phyloP scores from a whole-genome alignment of 2,113 vertebrate genomes.

The Solea senegalensis region DNA sequence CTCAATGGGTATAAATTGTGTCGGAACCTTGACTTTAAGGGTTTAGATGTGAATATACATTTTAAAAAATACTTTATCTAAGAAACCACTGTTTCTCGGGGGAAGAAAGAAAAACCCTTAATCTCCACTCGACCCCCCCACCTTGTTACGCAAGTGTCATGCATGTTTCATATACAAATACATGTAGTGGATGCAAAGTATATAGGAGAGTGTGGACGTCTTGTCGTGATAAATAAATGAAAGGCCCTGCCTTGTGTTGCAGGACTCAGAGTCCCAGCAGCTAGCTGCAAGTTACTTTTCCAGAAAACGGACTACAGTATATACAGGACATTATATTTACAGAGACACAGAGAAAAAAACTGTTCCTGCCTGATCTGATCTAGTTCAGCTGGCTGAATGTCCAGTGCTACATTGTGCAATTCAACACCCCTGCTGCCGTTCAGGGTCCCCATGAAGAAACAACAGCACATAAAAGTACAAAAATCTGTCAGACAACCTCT shows the following conservation, averaged over 20 bases:
- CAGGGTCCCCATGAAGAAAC: slow-evolving; percentile 1
- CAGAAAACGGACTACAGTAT: slow-evolving; percentile 32
- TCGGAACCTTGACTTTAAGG: neutral
- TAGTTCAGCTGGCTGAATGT: slow-evolving; percentile 24
- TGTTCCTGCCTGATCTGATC: slow-evolving; percentile 35
- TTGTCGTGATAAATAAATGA: slow-evolving; percentile 71
- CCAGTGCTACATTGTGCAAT: slow-evolving; percentile 73
- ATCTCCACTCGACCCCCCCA: neutral
- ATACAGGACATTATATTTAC: slow-evolving; percentile 39
- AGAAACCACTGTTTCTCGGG: slow-evolving; percentile 37
- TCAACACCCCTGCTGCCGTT: slow-evolving; percentile 17
- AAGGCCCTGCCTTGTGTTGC: slow-evolving; percentile 59
- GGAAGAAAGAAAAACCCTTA: neutral
- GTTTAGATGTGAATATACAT: neutral
- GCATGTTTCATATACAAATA: slow-evolving; percentile 69
- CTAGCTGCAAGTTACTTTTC: slow-evolving; percentile 37
- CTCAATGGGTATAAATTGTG: neutral
- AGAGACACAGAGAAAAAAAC: slow-evolving; percentile 34
- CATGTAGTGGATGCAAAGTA: slow-evolving; percentile 47
- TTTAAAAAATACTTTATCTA: neutral
- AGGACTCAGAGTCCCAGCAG: slow-evolving; percentile 47
- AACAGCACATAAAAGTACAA: slow-evolving; percentile 32
- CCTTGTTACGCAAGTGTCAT: slow-evolving; percentile 58
- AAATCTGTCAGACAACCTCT: neutral
- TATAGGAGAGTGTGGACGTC: slow-evolving; percentile 50